These are phyloP conservation scores for Sitodiplosis mosellana DNA, from an alignment of 1,140 invertebrate genomes.

Conservation along the genomic window DNA sequence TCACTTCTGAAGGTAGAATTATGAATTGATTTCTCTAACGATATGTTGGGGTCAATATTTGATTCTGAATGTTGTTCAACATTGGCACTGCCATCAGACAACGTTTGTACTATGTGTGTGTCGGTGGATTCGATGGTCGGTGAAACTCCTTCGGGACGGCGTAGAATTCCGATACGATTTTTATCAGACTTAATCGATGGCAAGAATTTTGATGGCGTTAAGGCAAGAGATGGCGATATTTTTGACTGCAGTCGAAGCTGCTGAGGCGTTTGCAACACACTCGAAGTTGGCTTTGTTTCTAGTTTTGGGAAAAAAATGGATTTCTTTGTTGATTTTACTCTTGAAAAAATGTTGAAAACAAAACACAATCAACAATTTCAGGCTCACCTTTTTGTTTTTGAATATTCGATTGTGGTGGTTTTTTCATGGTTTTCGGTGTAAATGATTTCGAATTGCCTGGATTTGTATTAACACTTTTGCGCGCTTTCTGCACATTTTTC, in stretches of 20 bases:
- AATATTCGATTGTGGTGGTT: neutral
- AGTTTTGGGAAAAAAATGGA: neutral
- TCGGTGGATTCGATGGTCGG: neutral
- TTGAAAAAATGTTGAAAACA: neutral
- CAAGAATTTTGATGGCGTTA: neutral
- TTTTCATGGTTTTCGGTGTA: neutral
- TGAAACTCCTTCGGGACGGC: neutral
- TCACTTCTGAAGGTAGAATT: neutral
- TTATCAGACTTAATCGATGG: neutral
- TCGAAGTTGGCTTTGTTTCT: neutral
- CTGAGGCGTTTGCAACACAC: neutral
- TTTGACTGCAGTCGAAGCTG: neutral
- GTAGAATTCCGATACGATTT: neutral
- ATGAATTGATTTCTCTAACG: neutral
- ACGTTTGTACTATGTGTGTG: neutral
- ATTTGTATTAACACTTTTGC: constrained; percentile 1
- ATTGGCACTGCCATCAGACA: neutral
- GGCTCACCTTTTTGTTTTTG: neutral
- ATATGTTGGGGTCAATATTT: neutral
- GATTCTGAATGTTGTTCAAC: neutral
- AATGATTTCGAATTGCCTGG: neutral
- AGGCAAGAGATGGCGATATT: neutral
- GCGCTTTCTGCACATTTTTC: constrained; percentile 7
- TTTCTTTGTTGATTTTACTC: neutral
- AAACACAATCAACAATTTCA: neutral